A percentile compares a stretch with the other conserved stretches of the same genome.
Conservation (phyloP, 2,888 invertebrate genomes). For the Zaprionus bogoriensis region DNA sequence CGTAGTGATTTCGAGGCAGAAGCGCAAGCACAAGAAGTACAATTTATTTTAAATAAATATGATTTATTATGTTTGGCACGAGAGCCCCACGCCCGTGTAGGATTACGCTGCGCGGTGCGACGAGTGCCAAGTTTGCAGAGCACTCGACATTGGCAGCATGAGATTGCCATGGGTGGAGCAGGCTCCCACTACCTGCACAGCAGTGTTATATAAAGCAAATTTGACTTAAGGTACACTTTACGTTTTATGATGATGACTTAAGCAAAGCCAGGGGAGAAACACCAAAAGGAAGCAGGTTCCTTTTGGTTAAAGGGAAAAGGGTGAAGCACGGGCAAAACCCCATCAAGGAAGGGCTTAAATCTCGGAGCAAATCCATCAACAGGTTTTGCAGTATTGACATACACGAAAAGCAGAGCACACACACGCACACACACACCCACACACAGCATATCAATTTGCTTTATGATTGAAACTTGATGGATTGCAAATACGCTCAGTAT, state of each 20-base stretch:
- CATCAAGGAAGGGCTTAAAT: constrained; percentile 41
- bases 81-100: constrained; percentile 59
- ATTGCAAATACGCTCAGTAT: constrained; percentile 25
- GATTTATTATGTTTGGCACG: constrained; percentile 71
- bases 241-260: constrained; percentile 62
- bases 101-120: constrained; percentile 49
- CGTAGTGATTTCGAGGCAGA: constrained; percentile 35
- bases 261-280: constrained; percentile 17
- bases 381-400: constrained; percentile 68
- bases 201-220: constrained; percentile 54
- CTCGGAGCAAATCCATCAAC: constrained; percentile 55
- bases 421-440: constrained; percentile 18
- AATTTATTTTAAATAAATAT: constrained; percentile 77
- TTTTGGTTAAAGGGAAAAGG: constrained; percentile 5
- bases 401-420: constrained; percentile 48
- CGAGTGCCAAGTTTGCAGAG: constrained; percentile 59
- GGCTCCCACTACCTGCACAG: background rate
- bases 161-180: constrained; percentile 15
- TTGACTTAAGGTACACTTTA: constrained; percentile 68
- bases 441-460: constrained; percentile 32
- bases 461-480: constrained; percentile 62
- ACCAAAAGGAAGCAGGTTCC: background rate
- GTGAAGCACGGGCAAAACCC: constrained; percentile 12
- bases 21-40: constrained; percentile 39
- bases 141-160: constrained; percentile 57